Conservation (phyloP, 2,113 vertebrate genomes). For the Tragelaphus buxtoni region DNA sequence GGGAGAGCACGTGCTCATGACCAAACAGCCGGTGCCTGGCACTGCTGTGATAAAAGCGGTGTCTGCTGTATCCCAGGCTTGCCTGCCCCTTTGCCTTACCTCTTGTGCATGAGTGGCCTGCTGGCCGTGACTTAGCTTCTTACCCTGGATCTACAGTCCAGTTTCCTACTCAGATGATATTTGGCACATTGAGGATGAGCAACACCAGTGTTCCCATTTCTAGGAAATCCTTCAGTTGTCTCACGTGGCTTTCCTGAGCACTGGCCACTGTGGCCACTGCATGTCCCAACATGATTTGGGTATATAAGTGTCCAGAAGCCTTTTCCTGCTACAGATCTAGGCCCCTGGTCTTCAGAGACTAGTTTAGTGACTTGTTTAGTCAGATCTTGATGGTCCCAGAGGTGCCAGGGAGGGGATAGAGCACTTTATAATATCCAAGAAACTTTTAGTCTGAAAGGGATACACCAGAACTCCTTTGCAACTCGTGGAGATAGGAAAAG, state of each 20-base stretch:
- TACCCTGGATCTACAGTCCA: background rate
- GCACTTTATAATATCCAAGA: background rate
- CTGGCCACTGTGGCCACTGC: background rate
- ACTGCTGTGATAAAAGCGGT: background rate
- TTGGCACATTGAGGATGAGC: background rate
- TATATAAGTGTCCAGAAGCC: background rate
- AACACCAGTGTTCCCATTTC: background rate
- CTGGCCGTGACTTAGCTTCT: background rate
- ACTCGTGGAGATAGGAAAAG: background rate
- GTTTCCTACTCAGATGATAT: background rate
- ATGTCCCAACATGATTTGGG: background rate
- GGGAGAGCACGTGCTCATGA: background rate
- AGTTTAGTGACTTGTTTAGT: background rate
- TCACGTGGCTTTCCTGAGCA: background rate
- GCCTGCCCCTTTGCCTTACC: background rate
- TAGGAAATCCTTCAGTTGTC: background rate
- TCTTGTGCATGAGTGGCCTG: background rate
- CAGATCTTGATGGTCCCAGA: background rate
- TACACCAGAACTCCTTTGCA: background rate
- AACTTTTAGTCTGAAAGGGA: background rate
- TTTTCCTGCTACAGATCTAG: background rate
- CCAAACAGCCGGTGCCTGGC: background rate
- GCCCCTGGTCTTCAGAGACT: background rate
- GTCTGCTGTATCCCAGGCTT: background rate
- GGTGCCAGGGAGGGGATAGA: background rate